Conservation (phyloP, 2,888 invertebrate species). For the Oscheius sp. region DNA sequence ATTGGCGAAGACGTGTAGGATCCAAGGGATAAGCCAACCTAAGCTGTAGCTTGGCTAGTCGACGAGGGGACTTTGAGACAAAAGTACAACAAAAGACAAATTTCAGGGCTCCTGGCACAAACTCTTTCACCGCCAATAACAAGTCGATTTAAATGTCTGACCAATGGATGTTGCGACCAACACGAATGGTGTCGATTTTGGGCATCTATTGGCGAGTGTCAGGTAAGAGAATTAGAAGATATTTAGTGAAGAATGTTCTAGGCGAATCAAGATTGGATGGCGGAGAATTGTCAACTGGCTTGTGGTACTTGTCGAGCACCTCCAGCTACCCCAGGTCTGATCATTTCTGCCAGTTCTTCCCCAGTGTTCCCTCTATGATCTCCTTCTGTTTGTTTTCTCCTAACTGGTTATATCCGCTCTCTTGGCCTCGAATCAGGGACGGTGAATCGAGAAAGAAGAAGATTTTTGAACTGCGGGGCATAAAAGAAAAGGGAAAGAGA, state of each 20-base stretch:
- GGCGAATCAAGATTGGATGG: conserved; percentile 68
- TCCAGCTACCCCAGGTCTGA: conserved; percentile 42
- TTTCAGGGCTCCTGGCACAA: conserved; percentile 44
- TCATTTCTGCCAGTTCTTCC: not conserved
- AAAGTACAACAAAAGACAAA: not conserved
- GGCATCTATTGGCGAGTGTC: conserved; percentile 64
- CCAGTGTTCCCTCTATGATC: not conserved
- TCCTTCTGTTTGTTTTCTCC: not conserved
- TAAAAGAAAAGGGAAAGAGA: too few species aligned
- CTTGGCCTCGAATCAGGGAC: too few species aligned
- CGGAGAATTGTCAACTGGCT: conserved; percentile 64
- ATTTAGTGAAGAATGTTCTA: conserved; percentile 30
- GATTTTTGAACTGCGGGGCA: too few species aligned
- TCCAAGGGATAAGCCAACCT: conserved; percentile 29
- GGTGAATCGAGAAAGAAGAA: too few species aligned
- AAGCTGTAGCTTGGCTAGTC: conserved; percentile 17
- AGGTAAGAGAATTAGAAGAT: conserved; percentile 42
- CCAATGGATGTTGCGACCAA: conserved; percentile 69
- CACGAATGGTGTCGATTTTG: conserved; percentile 68
- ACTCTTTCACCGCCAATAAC: conserved; percentile 62
- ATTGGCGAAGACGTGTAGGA: conserved; percentile 34
- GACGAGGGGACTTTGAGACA: not conserved
- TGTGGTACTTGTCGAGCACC: conserved; percentile 63
- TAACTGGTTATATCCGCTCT: too few species aligned
- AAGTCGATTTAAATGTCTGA: conserved; percentile 64